phyloP scores from a whole-genome alignment of 1,140 invertebrate genomes.

The Cheumatopsyche charites region DNA sequence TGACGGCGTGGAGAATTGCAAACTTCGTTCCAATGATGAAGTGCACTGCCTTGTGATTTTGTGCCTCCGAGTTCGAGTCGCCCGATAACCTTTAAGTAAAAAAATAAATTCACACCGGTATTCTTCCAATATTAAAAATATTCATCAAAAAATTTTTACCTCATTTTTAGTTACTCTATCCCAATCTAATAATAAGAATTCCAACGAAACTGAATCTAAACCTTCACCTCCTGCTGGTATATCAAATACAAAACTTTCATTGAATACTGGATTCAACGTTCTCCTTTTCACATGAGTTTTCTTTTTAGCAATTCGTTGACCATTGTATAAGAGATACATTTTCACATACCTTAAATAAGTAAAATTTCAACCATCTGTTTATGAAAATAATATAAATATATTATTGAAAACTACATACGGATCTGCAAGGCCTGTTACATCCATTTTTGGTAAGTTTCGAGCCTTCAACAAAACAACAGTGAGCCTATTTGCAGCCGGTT shows the following conservation, averaged over 20 bases:
- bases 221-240: slow-evolving; percentile 68
- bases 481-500: slow-evolving; percentile 85
- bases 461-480: slow-evolving; percentile 93
- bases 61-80: slow-evolving; percentile 87
- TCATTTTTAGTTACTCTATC: slow-evolving; percentile 98
- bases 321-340: slow-evolving; percentile 95
- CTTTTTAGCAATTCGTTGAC: slow-evolving; percentile 97
- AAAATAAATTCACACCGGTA: not conserved
- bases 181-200: slow-evolving; percentile 95
- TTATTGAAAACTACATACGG: slow-evolving; percentile 59
- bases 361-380: not conserved
- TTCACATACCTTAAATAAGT: slow-evolving; percentile 76
- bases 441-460: slow-evolving; percentile 93
- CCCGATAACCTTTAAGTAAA: slow-evolving; percentile 81
- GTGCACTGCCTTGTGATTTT: slow-evolving; percentile 77
- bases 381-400: not conserved
- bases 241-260: slow-evolving; percentile 93
- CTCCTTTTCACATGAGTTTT: slow-evolving; percentile 99
- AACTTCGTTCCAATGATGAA: slow-evolving; percentile 96
- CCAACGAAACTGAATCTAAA: slow-evolving; percentile 87
- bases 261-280: slow-evolving; percentile 97
- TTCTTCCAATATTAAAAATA: slow-evolving; percentile 5
- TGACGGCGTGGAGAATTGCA: slow-evolving; percentile 94
- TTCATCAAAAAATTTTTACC: slow-evolving; percentile 59
- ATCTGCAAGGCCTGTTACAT: slow-evolving; percentile 93